Evolutionary conservation across 2,888 invertebrate genomes (phyloP).

Genomic region (Cantharis rustica): DNA sequence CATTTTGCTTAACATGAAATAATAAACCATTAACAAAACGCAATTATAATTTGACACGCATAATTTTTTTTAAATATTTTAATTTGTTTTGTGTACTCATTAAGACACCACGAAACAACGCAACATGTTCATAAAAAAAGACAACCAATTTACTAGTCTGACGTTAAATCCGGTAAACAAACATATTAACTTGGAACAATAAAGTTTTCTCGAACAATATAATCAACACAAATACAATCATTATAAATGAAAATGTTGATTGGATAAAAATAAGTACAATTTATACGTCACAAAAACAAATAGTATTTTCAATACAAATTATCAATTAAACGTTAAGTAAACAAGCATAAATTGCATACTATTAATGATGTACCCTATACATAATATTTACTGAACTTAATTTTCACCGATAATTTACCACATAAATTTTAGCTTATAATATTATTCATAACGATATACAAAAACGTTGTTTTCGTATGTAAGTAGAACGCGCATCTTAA

Average conservation of each 20-base stretch:
- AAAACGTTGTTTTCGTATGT: background rate
- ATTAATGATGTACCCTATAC: background rate
- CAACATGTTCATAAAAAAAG: background rate
- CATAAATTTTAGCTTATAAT: background rate
- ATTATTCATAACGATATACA: background rate
- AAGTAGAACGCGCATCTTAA: background rate
- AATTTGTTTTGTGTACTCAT: background rate
- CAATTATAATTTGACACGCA: background rate
- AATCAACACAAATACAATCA: conserved; percentile 1
- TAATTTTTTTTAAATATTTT: background rate
- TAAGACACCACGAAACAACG: background rate
- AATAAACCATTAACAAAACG: background rate
- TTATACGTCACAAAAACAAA: background rate
- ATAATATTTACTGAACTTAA: background rate
- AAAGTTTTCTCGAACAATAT: background rate
- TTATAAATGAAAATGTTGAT: conserved; percentile 1
- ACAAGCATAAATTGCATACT: background rate
- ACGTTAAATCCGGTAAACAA: conserved; percentile 3
- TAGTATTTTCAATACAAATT: background rate
- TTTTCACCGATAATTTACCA: background rate
- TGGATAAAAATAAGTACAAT: background rate
- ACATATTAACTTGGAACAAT: conserved; percentile 1
- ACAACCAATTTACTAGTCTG: background rate
- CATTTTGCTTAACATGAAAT: background rate
- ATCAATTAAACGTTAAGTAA: background rate